phyloP scores from a whole-genome alignment of 2,797 vertebrate genomes.

The Microctenopoma stevenorrisi region DNA sequence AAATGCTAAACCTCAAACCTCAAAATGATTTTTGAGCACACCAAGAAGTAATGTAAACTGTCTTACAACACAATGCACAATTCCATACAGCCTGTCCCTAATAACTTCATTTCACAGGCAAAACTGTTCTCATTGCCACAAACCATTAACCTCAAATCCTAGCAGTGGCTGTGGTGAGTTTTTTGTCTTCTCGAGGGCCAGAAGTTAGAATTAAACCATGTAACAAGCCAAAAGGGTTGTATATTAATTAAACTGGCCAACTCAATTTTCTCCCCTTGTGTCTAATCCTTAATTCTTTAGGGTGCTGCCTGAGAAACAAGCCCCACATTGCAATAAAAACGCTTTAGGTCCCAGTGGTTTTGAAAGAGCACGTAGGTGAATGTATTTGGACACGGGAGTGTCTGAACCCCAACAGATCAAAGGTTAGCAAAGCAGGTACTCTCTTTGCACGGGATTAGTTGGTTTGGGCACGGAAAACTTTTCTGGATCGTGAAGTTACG shows the following conservation, averaged over 20 bases:
- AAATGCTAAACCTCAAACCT: constrained; percentile 35
- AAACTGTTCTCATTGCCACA: constrained; percentile 45
- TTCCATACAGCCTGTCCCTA: constrained; percentile 33
- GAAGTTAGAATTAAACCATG: constrained; percentile 66
- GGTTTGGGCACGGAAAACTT: constrained; percentile 43
- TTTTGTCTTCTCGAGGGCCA: constrained; percentile 67
- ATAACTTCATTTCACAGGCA: constrained; percentile 59
- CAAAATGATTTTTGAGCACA: constrained; percentile 22
- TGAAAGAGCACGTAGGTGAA: constrained; percentile 72
- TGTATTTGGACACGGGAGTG: constrained; percentile 64
- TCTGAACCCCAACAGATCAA: constrained; percentile 71
- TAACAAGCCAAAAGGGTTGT: constrained; percentile 65
- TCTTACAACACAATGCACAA: constrained; percentile 24
- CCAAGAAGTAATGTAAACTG: constrained; percentile 23
- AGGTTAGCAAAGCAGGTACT: constrained; percentile 77
- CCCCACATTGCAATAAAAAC: constrained; percentile 69
- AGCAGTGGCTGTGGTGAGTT: constrained; percentile 68
- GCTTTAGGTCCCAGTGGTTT: constrained; percentile 59
- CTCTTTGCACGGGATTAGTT: constrained; percentile 75
- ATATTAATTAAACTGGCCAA: constrained; percentile 70
- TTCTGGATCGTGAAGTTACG: constrained; percentile 63
- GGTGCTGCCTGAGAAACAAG: constrained; percentile 59
- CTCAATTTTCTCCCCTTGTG: constrained; percentile 61
- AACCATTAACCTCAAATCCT: constrained; percentile 65
- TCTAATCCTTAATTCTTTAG: constrained; percentile 68